Conservation (phyloP, 2,113 vertebrate genomes). For the Symphodus melops region DNA sequence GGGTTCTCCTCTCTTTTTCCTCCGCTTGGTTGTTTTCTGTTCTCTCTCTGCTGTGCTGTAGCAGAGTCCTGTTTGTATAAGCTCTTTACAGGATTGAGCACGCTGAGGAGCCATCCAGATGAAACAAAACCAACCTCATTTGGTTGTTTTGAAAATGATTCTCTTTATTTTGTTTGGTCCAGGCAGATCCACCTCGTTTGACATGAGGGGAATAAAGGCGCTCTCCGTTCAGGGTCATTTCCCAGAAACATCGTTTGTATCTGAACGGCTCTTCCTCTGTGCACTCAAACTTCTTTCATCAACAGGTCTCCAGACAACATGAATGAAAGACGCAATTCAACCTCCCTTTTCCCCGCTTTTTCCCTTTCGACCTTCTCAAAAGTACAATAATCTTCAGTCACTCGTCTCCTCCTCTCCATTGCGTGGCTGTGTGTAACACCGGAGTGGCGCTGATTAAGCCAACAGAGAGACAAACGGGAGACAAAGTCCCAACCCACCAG, state of each 20-base stretch:
- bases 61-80: slow-evolving; percentile 74
- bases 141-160: slow-evolving; percentile 77
- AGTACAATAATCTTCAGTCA: slow-evolving; percentile 81
- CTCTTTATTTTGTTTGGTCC: slow-evolving; percentile 77
- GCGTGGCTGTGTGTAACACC: slow-evolving; percentile 73
- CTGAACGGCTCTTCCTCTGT: slow-evolving; percentile 72
- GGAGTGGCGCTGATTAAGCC: slow-evolving; percentile 80
- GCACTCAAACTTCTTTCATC: slow-evolving; percentile 68
- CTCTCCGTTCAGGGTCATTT: slow-evolving; percentile 69
- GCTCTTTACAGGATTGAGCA: slow-evolving; percentile 76
- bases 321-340: slow-evolving; percentile 81
- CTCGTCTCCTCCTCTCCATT: slow-evolving; percentile 75
- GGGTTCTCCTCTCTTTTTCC: slow-evolving; percentile 40
- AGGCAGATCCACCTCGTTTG: slow-evolving; percentile 74
- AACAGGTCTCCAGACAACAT: slow-evolving; percentile 76
- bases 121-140: slow-evolving; percentile 79
- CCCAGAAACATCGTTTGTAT: slow-evolving; percentile 74
- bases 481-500: slow-evolving; percentile 82
- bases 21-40: slow-evolving; percentile 76
- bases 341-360: slow-evolving; percentile 49
- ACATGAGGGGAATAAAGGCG: slow-evolving; percentile 67
- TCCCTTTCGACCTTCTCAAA: slow-evolving; percentile 76
- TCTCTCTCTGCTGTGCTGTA: slow-evolving; percentile 67
- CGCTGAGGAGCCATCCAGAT: slow-evolving; percentile 72
- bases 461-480: slow-evolving; percentile 80